These are phyloP conservation scores for Leuciscus idus DNA, from an alignment of 2,113 vertebrate genomes.

Conservation along the genomic window DNA sequence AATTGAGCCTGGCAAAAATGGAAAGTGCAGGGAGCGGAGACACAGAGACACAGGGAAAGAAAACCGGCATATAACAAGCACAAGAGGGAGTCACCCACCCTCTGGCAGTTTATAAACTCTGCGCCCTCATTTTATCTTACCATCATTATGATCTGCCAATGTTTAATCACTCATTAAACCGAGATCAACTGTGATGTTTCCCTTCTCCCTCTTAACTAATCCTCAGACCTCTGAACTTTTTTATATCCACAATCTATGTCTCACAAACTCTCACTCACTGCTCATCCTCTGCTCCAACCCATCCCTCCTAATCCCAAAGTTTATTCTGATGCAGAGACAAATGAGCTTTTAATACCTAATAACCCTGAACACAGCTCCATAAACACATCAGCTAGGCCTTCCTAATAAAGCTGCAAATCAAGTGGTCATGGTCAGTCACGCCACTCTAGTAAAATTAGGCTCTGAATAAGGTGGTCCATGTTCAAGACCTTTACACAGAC, in stretches of 20 bases:
- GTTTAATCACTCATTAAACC: conserved; percentile 61
- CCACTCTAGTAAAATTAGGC: conserved; percentile 36
- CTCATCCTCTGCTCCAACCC: conserved; percentile 25
- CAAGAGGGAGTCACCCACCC: conserved; percentile 24
- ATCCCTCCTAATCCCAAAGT: conserved; percentile 28
- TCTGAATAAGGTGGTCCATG: conserved; percentile 42
- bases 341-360: conserved; percentile 52
- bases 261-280: conserved; percentile 43
- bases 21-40: conserved; percentile 63
- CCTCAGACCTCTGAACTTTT: conserved; percentile 49
- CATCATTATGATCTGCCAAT: conserved; percentile 46
- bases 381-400: conserved; percentile 42
- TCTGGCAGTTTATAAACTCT: conserved; percentile 18
- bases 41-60: conserved; percentile 50
- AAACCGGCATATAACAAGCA: background rate
- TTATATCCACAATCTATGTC: conserved; percentile 27
- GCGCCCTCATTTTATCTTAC: background rate
- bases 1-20: conserved; percentile 63
- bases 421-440: conserved; percentile 38
- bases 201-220: conserved; percentile 34
- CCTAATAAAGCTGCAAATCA: conserved; percentile 54
- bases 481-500: conserved; percentile 50
- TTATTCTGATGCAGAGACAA: conserved; percentile 61
- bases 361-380: conserved; percentile 29
- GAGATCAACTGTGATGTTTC: conserved; percentile 60